These are phyloP conservation scores for Proales similis DNA, from an alignment of 1,140 invertebrate species.

Conservation along the genomic window DNA sequence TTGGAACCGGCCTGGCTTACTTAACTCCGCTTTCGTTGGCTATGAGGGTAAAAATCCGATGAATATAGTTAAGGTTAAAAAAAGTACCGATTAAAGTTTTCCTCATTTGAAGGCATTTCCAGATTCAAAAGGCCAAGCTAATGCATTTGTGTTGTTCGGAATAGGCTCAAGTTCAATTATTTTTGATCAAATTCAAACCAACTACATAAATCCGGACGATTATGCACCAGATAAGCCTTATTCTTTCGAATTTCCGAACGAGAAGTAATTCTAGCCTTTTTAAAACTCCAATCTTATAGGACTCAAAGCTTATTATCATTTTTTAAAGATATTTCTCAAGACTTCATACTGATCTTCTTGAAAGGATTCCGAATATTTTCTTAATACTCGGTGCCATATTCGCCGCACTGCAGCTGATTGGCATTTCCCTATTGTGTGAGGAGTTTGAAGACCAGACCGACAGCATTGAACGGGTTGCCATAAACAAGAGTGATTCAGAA, in stretches of 20 bases:
- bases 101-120: slow-evolving; percentile 51
- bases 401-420: slow-evolving; percentile 41
- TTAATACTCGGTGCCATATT: slow-evolving; percentile 40
- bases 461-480: background rate
- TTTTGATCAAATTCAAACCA: slow-evolving; percentile 52
- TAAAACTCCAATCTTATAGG: background rate
- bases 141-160: slow-evolving; percentile 52
- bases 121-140: slow-evolving; percentile 50
- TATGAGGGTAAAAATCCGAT: too few species aligned
- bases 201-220: slow-evolving; percentile 53
- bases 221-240: slow-evolving; percentile 40
- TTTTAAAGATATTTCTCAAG: slow-evolving; percentile 48
- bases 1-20: slow-evolving; percentile 52
- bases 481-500: slow-evolving; percentile 38
- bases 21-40: slow-evolving; percentile 49
- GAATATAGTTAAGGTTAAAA: too few species aligned
- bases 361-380: slow-evolving; percentile 41
- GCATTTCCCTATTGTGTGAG: slow-evolving; percentile 11
- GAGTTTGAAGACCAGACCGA: slow-evolving; percentile 40
- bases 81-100: background rate
- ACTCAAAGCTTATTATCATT: background rate
- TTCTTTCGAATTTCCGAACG: slow-evolving; percentile 4
- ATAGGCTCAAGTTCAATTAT: slow-evolving; percentile 53
- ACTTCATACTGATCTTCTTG: slow-evolving; percentile 41
- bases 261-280: slow-evolving; percentile 17